These are phyloP conservation scores for Sinocyclocheilus anshuiensis DNA, from an alignment of 2,113 vertebrate genomes.

Conservation along the genomic window DNA sequence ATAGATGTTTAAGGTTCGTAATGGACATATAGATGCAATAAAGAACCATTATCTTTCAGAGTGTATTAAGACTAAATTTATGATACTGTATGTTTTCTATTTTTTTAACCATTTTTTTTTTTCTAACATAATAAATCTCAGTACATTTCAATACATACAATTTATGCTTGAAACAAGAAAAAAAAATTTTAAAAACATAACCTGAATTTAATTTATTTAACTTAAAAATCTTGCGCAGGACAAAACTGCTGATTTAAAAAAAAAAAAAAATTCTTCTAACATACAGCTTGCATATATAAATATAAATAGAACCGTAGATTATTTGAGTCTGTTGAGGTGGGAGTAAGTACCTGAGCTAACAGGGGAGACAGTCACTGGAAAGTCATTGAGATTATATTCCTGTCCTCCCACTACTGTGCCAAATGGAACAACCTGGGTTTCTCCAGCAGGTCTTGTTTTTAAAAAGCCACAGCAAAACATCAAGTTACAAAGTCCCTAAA, in stretches of 20 bases:
- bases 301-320: not conserved
- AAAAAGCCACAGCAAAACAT: not conserved
- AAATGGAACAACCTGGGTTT: not conserved
- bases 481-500: not conserved
- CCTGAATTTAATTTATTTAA: not conserved
- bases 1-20: too few species aligned
- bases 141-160: not conserved
- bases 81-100: too few species aligned
- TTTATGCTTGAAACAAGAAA: not conserved
- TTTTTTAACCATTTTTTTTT: too few species aligned
- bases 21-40: too few species aligned
- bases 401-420: conserved; percentile 3
- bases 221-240: not conserved
- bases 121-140: not conserved
- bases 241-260: not conserved
- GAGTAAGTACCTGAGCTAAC: conserved; percentile 4
- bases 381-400: conserved; percentile 16
- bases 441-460: not conserved
- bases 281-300: not conserved
- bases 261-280: not conserved
- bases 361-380: not conserved
- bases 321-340: conserved; percentile 3
- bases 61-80: too few species aligned
- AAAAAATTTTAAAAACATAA: too few species aligned
- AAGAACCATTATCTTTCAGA: too few species aligned